These are phyloP conservation scores for Patiria miniata DNA, from an alignment of 35 echinoderm and acorn worm genomes.

Conservation along the genomic window DNA sequence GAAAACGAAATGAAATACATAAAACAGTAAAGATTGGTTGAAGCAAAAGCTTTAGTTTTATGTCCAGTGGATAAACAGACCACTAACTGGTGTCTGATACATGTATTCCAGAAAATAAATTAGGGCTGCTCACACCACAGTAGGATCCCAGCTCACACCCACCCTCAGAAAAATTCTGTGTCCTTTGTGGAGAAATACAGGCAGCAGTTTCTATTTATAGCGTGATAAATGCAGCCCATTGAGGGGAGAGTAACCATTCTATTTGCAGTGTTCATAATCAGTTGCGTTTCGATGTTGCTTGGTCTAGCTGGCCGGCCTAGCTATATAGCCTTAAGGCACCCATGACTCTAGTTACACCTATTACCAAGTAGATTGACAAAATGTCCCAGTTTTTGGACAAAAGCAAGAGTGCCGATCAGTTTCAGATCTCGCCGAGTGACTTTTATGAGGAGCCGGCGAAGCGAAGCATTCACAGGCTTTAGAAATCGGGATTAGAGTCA, in stretches of 20 bases:
- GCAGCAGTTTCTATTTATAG: too few species aligned
- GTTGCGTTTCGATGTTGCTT: not conserved
- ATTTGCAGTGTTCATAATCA: not conserved
- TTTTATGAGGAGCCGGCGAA: not conserved
- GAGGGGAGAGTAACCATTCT: not conserved
- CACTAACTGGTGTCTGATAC: too few species aligned
- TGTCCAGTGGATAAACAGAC: too few species aligned
- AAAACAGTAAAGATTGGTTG: too few species aligned
- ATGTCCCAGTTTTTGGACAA: not conserved
- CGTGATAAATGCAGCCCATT: not conserved
- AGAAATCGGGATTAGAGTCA: not conserved
- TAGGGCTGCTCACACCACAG: too few species aligned
- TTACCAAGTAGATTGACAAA: conserved; percentile 15
- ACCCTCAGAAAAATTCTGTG: too few species aligned
- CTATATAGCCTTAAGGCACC: conserved; percentile 13
- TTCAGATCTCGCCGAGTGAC: not conserved
- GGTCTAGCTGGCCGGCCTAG: not conserved
- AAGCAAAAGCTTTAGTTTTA: too few species aligned
- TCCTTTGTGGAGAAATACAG: too few species aligned
- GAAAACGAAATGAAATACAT: too few species aligned
- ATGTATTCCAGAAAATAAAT: too few species aligned
- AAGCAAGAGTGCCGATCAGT: conserved; percentile 8
- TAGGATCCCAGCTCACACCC: too few species aligned
- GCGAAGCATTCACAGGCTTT: not conserved
- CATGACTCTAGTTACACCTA: conserved; percentile 28